phyloP scores from a whole-genome alignment of 2,888 invertebrate genomes.

The Conistra vaccinii region DNA sequence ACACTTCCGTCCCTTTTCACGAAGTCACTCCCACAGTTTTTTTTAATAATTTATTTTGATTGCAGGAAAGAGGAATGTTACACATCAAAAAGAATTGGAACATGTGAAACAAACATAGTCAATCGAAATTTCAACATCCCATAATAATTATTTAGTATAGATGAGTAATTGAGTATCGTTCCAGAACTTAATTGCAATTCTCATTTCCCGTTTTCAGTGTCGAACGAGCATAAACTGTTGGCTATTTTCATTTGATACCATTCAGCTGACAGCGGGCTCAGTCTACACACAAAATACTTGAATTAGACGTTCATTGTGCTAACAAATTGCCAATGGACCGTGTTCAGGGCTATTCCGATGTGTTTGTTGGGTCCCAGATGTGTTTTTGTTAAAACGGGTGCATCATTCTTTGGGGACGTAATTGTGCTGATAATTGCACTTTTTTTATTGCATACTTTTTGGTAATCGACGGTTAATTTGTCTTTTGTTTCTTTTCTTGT shows the following conservation, averaged over 20 bases:
- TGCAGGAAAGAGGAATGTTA: too few relatives aligned
- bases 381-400: slow-evolving; percentile 37
- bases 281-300: slow-evolving; percentile 62
- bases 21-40: too few relatives aligned
- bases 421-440: slow-evolving; percentile 28
- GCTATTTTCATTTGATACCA: slow-evolving; percentile 68
- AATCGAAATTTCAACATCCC: slow-evolving; percentile 16
- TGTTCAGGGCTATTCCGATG: slow-evolving; percentile 53
- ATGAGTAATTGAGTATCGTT: slow-evolving; percentile 18
- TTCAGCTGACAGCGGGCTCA: slow-evolving; percentile 61
- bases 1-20: too few relatives aligned
- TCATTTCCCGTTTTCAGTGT: slow-evolving; percentile 66
- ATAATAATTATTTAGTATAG: slow-evolving; percentile 35
- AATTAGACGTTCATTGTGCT: slow-evolving; percentile 72
- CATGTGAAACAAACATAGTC: not conserved
- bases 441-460: slow-evolving; percentile 26
- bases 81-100: not conserved
- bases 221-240: slow-evolving; percentile 47
- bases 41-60: too few relatives aligned
- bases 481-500: slow-evolving; percentile 12
- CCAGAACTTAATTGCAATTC: slow-evolving; percentile 51
- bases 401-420: slow-evolving; percentile 26
- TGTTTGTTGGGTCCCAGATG: slow-evolving; percentile 38
- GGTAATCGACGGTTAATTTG: not conserved
- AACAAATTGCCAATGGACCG: slow-evolving; percentile 69